These are phyloP conservation scores for Siphamia tubifer DNA, from an alignment of 2,113 vertebrate species.

Conservation along the genomic window DNA sequence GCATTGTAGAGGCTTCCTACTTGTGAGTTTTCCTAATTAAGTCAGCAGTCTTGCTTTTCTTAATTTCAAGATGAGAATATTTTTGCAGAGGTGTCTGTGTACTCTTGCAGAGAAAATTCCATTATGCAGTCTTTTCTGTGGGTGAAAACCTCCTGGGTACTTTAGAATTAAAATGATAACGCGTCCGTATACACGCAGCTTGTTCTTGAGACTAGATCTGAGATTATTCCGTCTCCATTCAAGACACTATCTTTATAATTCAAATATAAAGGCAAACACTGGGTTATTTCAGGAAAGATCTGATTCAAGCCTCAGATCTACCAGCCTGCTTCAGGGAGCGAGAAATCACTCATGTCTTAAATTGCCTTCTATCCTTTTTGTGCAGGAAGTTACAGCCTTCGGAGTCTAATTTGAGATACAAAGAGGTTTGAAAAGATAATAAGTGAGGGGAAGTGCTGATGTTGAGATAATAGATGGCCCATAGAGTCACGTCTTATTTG, in stretches of 20 bases:
- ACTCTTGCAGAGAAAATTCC: background rate
- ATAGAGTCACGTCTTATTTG: background rate
- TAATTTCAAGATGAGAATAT: background rate
- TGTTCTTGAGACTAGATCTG: background rate
- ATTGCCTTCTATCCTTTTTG: constrained; percentile 43
- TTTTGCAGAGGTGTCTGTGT: background rate
- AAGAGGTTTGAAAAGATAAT: constrained; percentile 45
- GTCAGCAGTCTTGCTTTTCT: background rate
- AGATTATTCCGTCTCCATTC: constrained; percentile 27
- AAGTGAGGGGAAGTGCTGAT: constrained; percentile 29
- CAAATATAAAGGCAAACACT: constrained; percentile 21
- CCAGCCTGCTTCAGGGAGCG: constrained; percentile 31
- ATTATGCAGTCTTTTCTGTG: background rate
- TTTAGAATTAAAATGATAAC: constrained; percentile 1
- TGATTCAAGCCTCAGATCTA: constrained; percentile 32
- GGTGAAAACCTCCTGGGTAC: background rate
- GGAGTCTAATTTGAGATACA: constrained; percentile 53
- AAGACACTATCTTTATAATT: constrained; percentile 18
- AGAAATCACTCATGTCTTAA: constrained; percentile 53
- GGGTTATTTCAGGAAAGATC: constrained; percentile 35
- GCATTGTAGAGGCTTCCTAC: too few relatives aligned
- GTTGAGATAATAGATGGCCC: constrained; percentile 34
- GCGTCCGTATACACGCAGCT: background rate
- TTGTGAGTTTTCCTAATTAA: too few relatives aligned
- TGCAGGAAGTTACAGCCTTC: constrained; percentile 20